Base-by-base conservation (phyloP, 2,113 vertebrate species). In the Rousettus leschenaultii region DNA sequence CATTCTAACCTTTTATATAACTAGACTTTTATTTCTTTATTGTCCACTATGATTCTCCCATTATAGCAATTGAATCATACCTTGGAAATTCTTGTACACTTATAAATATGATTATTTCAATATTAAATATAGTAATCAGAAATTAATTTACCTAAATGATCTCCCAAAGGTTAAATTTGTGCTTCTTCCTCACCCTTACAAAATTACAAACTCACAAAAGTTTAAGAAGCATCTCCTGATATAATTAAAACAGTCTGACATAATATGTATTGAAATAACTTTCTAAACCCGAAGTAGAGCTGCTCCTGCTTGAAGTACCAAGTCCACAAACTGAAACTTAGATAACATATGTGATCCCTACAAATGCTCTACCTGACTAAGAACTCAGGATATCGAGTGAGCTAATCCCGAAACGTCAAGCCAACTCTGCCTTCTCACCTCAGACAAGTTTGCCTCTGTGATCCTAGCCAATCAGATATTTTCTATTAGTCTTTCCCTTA, bases 1-100 rank as follows among this genome's bases (percentile, higher is more conserved):
- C 45, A 89, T 68, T 92, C 79, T 68, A 73, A 89, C 61, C 26
- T 89, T 89, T 95, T 43, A 74, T 78, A 30, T 33, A 89, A 94
- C 40, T 94, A 79, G 7, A 43, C 11, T 83, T 28, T 21, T 57
- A 63, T 22, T 57, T 78, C 68, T 95, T 55, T 66, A 40, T 40
- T 70, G 40, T 89, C 40, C 22, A 79, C 61, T 57, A 26, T 83
- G 14, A 7, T 68, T 83, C 63, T 84, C 4, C 21, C 71, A 16
- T 70, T 92, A 74, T 2, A 55, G 40, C 86, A 84, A 92, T 28
- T 86, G 38, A 94, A 86, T 95, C 92, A 83, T 61, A 35, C 45
- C 86, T 38, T 82, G 61, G 48, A 92, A 73, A 63, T 30, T 73
- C 18, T 53, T 51, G 26, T 9, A 5, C 6, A 15, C 12, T 2